Conservation (phyloP, 1,140 invertebrate genomes). For the Oryctes rhinoceros region DNA sequence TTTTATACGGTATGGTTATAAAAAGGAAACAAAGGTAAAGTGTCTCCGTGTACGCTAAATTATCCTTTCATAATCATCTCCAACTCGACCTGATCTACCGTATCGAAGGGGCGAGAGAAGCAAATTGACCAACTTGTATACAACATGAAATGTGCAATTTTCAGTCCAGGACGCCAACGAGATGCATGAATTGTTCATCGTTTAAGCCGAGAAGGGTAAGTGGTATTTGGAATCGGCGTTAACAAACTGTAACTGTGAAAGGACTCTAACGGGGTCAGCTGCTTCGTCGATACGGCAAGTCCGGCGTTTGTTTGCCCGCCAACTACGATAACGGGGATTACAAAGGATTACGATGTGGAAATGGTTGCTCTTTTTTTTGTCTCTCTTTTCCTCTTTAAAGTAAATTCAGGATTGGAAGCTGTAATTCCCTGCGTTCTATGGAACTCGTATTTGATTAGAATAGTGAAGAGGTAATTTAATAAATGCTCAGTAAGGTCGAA, state of each 20-base stretch:
- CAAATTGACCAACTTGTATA: too few relatives aligned
- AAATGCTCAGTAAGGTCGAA: too few relatives aligned
- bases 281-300: background rate
- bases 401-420: too few relatives aligned
- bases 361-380: too few relatives aligned
- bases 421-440: slow-evolving; percentile 21
- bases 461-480: too few relatives aligned
- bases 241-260: slow-evolving; percentile 6
- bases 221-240: background rate
- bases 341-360: background rate
- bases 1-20: background rate
- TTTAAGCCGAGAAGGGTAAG: background rate
- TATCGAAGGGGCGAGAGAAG: too few relatives aligned
- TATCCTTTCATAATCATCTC: background rate
- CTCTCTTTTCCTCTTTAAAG: background rate
- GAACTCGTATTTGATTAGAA: background rate
- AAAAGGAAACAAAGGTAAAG: background rate
- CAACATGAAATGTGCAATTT: too few relatives aligned
- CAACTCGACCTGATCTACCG: background rate
- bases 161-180: too few relatives aligned
- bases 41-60: too few relatives aligned
- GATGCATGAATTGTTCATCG: too few relatives aligned
- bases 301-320: background rate
- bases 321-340: too few relatives aligned
- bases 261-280: background rate